Conservation (phyloP, 2,888 invertebrate species). For the Drosophila prostipennis region DNA sequence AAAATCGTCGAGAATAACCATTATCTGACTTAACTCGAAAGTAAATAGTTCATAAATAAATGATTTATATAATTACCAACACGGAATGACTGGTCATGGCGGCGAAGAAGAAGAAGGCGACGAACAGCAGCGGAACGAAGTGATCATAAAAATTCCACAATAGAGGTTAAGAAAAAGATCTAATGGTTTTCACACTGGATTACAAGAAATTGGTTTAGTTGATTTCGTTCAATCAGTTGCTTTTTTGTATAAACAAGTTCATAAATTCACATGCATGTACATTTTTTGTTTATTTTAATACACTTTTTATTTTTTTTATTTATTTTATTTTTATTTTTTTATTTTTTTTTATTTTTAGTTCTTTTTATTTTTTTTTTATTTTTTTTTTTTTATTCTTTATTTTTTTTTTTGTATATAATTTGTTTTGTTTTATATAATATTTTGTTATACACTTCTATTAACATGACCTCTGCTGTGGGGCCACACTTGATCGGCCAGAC, state of each 20-base stretch:
- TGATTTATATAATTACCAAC: slow-evolving; percentile 63
- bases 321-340: too few relatives aligned
- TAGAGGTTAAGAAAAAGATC: background rate
- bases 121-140: slow-evolving; percentile 13
- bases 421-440: too few relatives aligned
- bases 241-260: too few relatives aligned
- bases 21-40: slow-evolving; percentile 54
- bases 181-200: slow-evolving; percentile 2
- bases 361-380: too few relatives aligned
- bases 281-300: too few relatives aligned
- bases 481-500: slow-evolving; percentile 27
- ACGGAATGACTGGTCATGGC: slow-evolving; percentile 20
- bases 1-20: slow-evolving; percentile 19
- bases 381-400: too few relatives aligned
- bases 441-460: background rate
- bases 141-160: slow-evolving; percentile 6
- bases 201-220: background rate
- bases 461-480: background rate
- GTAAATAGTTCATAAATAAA: slow-evolving; percentile 69
- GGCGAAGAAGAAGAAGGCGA: slow-evolving; percentile 15
- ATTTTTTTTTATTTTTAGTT: too few relatives aligned
- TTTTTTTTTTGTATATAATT: too few relatives aligned
- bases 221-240: background rate
- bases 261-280: too few relatives aligned
- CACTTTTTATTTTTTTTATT: too few relatives aligned